phyloP scores from a whole-genome alignment of 64 coral and sea anemone species.

The Exaiptasia diaphana region DNA sequence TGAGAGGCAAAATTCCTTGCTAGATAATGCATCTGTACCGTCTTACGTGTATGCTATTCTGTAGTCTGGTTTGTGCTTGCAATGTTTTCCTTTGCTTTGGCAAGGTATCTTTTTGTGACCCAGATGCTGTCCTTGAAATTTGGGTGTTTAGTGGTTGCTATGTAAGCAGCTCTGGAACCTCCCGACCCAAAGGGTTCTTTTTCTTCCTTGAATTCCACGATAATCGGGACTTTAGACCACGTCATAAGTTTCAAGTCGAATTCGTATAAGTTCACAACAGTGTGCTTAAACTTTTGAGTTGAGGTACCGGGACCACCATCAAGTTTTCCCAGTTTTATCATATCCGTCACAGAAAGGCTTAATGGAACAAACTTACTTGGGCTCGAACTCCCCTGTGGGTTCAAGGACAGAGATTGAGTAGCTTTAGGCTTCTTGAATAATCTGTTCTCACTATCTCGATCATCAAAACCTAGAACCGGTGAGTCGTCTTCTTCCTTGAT shows the following conservation, averaged over 20 bases:
- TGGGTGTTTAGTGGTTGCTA: constrained; percentile 11
- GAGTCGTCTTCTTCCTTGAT: constrained; percentile 25
- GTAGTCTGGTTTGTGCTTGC: constrained; percentile 4
- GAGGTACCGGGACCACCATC: too few species aligned
- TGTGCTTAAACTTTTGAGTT: too few species aligned
- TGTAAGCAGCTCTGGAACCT: constrained; percentile 42
- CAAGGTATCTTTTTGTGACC: constrained; percentile 36
- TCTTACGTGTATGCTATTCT: constrained; percentile 54
- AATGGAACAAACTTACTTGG: constrained; percentile 33
- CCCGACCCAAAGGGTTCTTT: constrained; percentile 46
- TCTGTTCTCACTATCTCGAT: background rate
- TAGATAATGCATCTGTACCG: constrained; percentile 56
- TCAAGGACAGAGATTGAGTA: background rate
- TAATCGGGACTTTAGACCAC: constrained; percentile 26
- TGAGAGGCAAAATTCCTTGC: constrained; percentile 63
- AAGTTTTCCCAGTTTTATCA: constrained; percentile 46
- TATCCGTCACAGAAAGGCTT: constrained; percentile 39
- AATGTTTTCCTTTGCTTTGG: constrained; percentile 13
- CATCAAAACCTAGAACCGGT: constrained; percentile 8
- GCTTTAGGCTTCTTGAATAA: background rate
- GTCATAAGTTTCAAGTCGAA: constrained; percentile 41
- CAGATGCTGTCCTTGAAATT: constrained; percentile 21
- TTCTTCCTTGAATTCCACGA: constrained; percentile 41
- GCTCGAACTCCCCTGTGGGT: constrained; percentile 22
- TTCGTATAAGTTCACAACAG: constrained; percentile 20